Base-by-base conservation (phyloP, 2,797 vertebrate genomes). In the Enteromius afrohamiltoni region DNA sequence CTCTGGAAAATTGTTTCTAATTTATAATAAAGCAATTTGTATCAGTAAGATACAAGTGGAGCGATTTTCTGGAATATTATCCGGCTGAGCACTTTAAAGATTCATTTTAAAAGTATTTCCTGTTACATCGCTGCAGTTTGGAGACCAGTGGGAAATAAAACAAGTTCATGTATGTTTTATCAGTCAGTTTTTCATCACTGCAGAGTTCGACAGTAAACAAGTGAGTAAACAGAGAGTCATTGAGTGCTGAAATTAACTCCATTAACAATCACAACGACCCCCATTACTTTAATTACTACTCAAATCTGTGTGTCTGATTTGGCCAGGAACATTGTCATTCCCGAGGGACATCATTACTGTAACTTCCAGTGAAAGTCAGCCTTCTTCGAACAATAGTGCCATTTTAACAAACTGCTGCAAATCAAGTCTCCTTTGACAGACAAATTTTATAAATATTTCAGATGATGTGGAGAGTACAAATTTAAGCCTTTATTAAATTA, bases 181-280 rank as follows among this genome's bases (percentile, higher is more conserved):
- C 6, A 58, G 16, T 70, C 16, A 3, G 11, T 34, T 78, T 55
- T 65, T 14, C 13, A 34, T 13, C 62, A 79, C 31, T 79, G 8
- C 19, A 49, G 14, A 65, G 17, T 49, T 13, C 31, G 3, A 34
- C 60, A 51, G 13, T 40, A 17, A 49, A 17, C 42, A 51, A 9
- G 64, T 86, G 26, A 88, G 81, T 82, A 70, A 88, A 70, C 77
- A 85, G 53, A 73, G 83, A 73, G 83, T 87, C 85, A 82, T 49
- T 73, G 84, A 83, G 84, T 77, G 82, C 64, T 78, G 68, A 45
- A 64, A 58, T 49, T 60, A 23, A 85, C 73, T 40, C 19, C 51
- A 83, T 76, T 80, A 75, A 86, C 65, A 71, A 62, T 40, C 14
- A 42, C 65, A 42, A 16, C 13, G 58, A 23, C 68, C 69, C 9